phyloP scores from a whole-genome alignment of 2,113 vertebrate species.

The Bubo bubo region DNA sequence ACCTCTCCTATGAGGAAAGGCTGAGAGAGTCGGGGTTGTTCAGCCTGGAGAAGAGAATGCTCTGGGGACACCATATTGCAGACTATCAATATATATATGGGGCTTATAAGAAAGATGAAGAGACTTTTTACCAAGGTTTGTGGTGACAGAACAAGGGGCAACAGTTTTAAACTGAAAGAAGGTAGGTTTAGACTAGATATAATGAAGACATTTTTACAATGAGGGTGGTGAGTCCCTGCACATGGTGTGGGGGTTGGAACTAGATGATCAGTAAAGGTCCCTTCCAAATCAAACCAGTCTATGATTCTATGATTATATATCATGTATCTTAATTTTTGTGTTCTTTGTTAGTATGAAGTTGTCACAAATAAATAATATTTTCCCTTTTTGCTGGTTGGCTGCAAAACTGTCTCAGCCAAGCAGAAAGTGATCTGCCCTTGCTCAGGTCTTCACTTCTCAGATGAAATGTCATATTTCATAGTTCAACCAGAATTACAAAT shows the following conservation, averaged over 20 bases:
- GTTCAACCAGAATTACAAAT: background rate
- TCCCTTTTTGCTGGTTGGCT: background rate
- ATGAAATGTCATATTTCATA: background rate
- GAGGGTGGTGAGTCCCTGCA: background rate
- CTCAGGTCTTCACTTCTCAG: background rate
- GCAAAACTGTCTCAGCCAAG: background rate
- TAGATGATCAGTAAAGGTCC: background rate
- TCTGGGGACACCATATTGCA: fast-evolving
- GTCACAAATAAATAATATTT: background rate
- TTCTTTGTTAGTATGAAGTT: background rate
- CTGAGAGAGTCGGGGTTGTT: background rate
- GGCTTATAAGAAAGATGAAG: background rate
- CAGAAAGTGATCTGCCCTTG: background rate
- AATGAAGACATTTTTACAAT: background rate
- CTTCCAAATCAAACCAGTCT: background rate
- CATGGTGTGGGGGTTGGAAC: background rate
- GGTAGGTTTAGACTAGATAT: background rate
- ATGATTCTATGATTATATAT: background rate
- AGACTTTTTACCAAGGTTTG: background rate
- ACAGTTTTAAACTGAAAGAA: background rate
- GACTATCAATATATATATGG: background rate
- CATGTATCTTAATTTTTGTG: background rate
- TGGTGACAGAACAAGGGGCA: background rate
- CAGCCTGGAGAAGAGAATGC: background rate
- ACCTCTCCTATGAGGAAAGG: background rate